Percentiles rank a stretch among this genome's conserved stretches.
These are phyloP conservation scores for Pseudopipra pipra DNA, from an alignment of 2,113 vertebrate genomes.

Conservation along the genomic window DNA sequence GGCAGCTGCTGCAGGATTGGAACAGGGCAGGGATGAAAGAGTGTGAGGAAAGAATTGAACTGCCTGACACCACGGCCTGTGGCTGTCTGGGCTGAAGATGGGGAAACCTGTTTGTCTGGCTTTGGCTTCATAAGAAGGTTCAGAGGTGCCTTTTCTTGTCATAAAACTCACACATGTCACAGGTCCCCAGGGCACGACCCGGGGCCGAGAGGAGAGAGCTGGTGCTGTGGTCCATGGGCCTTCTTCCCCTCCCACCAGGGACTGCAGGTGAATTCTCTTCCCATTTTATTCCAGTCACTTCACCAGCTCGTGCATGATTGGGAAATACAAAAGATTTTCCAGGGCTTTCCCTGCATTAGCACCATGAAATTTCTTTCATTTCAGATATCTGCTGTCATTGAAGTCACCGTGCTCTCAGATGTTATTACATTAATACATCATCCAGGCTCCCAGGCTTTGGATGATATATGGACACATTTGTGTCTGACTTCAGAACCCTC, in stretches of 20 bases:
- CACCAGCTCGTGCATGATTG: not conserved
- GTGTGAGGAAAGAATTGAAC: not conserved
- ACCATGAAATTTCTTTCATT: not conserved
- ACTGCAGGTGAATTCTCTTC: not conserved
- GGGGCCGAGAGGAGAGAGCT: accelerated
- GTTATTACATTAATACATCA: not conserved
- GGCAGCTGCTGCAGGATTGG: not conserved
- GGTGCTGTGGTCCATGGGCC: accelerated
- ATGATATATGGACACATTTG: not conserved
- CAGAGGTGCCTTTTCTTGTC: not conserved
- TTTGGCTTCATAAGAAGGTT: not conserved
- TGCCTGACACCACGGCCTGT: not conserved
- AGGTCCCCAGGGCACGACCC: accelerated
- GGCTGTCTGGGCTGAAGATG: not conserved
- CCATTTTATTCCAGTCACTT: not conserved
- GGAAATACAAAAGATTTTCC: not conserved
- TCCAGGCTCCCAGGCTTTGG: not conserved
- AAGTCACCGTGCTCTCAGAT: not conserved
- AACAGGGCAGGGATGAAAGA: not conserved
- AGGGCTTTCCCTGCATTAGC: not conserved
- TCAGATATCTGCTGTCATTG: not conserved
- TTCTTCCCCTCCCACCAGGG: not conserved
- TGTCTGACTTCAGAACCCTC: not conserved
- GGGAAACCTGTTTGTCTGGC: slow-evolving; percentile 24
- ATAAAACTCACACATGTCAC: not conserved